These are phyloP conservation scores for Falco concolor DNA, from an alignment of 2,797 vertebrate genomes.

Conservation along the genomic window DNA sequence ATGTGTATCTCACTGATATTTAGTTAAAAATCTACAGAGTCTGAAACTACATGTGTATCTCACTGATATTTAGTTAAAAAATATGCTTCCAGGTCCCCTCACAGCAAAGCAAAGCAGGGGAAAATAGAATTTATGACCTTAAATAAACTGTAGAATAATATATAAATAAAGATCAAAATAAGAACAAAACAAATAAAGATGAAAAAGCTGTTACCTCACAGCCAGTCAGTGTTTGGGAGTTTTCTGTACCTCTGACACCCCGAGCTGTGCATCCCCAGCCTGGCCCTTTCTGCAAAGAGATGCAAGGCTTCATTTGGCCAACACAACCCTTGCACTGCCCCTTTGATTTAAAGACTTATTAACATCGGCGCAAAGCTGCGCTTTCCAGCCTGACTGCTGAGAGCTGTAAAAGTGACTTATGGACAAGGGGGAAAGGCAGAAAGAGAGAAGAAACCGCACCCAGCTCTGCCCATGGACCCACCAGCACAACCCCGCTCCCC, in stretches of 20 bases:
- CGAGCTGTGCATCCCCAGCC: neutral
- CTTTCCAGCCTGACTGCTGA: neutral
- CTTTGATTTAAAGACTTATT: conserved; percentile 25
- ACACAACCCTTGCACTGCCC: neutral
- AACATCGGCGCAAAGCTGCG: neutral
- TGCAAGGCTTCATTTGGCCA: neutral
- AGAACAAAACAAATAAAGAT: neutral
- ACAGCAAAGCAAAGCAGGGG: neutral
- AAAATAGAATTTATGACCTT: neutral
- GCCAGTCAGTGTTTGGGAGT: accelerated
- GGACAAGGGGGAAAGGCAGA: neutral
- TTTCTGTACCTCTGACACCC: neutral
- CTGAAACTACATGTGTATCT: neutral
- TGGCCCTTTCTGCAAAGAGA: neutral
- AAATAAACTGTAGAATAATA: neutral
- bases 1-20: neutral
- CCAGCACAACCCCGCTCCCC: neutral
- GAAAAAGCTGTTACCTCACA: too few relatives aligned
- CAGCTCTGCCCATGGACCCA: neutral
- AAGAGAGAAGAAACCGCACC: neutral
- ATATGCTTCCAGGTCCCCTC: neutral
- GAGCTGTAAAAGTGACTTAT: neutral
- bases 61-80: neutral
- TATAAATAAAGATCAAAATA: neutral
- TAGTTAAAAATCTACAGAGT: neutral